Conservation (phyloP, 2,888 invertebrate species). For the Callimorpha dominula region DNA sequence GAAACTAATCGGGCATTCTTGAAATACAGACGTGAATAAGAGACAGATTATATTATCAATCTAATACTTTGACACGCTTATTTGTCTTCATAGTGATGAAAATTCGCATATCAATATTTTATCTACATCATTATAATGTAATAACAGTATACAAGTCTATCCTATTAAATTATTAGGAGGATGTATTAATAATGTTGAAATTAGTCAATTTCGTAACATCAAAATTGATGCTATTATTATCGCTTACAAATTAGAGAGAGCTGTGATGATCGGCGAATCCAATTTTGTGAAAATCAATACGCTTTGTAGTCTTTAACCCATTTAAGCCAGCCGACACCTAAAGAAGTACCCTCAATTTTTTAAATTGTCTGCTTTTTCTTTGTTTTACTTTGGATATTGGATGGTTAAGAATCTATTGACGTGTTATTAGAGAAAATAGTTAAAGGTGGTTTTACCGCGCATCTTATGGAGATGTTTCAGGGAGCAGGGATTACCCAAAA, state of each 20-base stretch:
- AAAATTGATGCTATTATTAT: constrained; percentile 10
- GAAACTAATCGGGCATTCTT: no score
- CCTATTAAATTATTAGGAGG: not conserved
- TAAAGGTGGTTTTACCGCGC: no score
- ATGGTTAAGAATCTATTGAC: no score
- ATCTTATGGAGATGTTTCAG: no score
- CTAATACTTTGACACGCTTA: not conserved
- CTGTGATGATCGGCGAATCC: constrained; percentile 14
- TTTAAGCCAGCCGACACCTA: constrained; percentile 1
- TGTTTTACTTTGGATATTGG: no score
- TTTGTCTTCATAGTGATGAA: not conserved
- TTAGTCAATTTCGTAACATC: constrained; percentile 8
- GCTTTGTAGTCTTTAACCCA: constrained; percentile 22
- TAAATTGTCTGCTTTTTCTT: no score
- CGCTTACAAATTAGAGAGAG: constrained; percentile 1
- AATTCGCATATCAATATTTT: not conserved
- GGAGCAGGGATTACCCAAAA: no score
- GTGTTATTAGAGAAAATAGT: no score
- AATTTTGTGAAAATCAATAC: constrained; percentile 30
- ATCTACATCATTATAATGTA: not conserved
- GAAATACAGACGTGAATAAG: no score
- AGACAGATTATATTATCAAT: not conserved
- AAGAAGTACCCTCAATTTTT: no score
- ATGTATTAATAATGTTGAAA: not conserved
- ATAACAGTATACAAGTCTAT: not conserved